Conservation (phyloP, 2,888 invertebrate species). For the Heteromyza rotundicornis region DNA sequence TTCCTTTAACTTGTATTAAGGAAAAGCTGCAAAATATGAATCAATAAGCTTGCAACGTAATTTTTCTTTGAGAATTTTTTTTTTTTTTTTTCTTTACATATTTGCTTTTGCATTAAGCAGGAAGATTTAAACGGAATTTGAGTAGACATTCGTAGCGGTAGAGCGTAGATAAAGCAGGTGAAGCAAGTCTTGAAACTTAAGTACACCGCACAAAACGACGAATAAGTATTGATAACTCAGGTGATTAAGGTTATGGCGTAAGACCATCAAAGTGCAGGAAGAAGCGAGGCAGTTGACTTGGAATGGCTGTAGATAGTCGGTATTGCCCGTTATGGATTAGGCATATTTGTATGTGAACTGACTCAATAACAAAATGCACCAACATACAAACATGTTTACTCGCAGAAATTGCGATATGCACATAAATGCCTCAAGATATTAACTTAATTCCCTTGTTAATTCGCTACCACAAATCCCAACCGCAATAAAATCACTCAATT, state of each 20-base stretch:
- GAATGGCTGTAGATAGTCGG: too few relatives aligned
- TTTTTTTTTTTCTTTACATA: neutral
- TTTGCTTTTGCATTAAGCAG: neutral
- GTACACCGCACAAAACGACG: neutral
- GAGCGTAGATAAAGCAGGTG: neutral
- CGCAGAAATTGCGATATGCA: too few relatives aligned
- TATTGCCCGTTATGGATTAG: too few relatives aligned
- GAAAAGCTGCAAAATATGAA: neutral
- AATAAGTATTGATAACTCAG: neutral
- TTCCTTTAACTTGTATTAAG: neutral
- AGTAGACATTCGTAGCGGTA: neutral
- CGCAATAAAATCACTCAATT: neutral
- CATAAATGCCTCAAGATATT: too few relatives aligned
- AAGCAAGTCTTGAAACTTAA: neutral
- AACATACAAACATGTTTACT: too few relatives aligned
- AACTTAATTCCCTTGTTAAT: neutral
- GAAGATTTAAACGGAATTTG: slow-evolving; percentile 1
- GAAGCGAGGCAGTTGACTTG: too few relatives aligned
- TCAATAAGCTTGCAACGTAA: neutral
- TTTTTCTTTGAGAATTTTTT: too few relatives aligned
- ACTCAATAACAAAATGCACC: slow-evolving; percentile 12
- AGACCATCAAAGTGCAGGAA: neutral
- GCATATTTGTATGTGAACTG: neutral
- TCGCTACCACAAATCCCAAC: slow-evolving; percentile 10
- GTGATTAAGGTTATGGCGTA: neutral